Conservation (phyloP, 2,113 vertebrate species). For the Dendrocopos noguchii region DNA sequence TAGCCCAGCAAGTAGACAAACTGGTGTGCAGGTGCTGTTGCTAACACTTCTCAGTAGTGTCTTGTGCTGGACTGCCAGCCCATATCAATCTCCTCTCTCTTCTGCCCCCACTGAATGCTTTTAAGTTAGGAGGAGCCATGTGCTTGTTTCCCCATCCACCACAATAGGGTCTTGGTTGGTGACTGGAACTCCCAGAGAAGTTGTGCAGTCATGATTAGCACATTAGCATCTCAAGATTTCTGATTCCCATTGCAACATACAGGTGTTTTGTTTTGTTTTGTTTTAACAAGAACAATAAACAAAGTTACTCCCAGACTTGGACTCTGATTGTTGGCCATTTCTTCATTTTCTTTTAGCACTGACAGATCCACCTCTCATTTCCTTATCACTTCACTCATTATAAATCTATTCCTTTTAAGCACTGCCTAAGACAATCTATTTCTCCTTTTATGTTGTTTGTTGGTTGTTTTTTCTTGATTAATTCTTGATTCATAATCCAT, state of each 20-base stretch:
- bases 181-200: neutral
- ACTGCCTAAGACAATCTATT: neutral
- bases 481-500: neutral
- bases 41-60: neutral
- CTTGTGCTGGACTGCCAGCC: neutral
- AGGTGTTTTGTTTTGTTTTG: neutral
- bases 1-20: neutral
- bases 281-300: neutral
- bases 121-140: neutral
- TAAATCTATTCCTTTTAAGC: conserved; percentile 46
- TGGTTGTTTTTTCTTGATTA: neutral
- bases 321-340: conserved; percentile 39
- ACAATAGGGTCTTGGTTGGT: neutral
- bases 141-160: neutral
- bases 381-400: conserved; percentile 34
- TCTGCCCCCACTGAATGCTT: rapidly evolving
- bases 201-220: neutral
- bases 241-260: neutral
- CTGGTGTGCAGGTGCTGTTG: neutral
- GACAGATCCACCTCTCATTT: conserved; percentile 49
- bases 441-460: neutral
- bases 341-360: conserved; percentile 53
- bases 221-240: neutral
- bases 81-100: neutral
- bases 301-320: conserved; percentile 1